These are phyloP conservation scores for Empidonax alnorum DNA, from an alignment of 2,113 vertebrate genomes.

Conservation along the genomic window DNA sequence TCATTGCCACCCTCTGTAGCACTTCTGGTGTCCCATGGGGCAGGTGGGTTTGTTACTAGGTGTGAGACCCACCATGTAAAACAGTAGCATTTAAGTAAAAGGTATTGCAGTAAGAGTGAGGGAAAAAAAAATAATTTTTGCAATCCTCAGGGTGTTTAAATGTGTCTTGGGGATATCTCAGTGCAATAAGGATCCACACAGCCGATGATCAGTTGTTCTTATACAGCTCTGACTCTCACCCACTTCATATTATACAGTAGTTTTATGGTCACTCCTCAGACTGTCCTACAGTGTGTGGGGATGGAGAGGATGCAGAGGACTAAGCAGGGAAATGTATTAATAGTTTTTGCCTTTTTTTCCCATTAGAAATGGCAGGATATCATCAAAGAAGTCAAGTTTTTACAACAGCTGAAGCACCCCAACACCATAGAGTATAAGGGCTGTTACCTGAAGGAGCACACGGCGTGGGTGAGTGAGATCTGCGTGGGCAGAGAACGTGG, in stretches of 20 bases:
- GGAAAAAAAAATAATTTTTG: background rate
- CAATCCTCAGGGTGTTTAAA: background rate
- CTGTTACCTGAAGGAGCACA: constrained; percentile 98
- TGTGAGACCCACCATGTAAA: background rate
- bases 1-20: background rate
- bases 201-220: background rate
- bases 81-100: background rate
- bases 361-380: constrained; percentile 99
- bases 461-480: constrained; percentile 89
- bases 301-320: background rate
- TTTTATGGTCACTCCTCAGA: background rate
- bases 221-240: background rate
- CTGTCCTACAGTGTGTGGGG: background rate
- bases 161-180: too few relatives aligned
- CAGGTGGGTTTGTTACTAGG: background rate
- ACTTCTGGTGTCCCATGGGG: background rate
- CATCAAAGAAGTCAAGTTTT: constrained; percentile 98
- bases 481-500: background rate
- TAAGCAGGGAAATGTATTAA: background rate
- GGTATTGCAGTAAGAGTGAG: background rate
- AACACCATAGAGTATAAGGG: constrained; percentile 99
- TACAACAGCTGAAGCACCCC: constrained; percentile 93
- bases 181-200: background rate
- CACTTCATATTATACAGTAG: background rate
- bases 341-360: background rate